phyloP scores from a whole-genome alignment of 2,113 vertebrate species.

The Hippocampus abdominalis region DNA sequence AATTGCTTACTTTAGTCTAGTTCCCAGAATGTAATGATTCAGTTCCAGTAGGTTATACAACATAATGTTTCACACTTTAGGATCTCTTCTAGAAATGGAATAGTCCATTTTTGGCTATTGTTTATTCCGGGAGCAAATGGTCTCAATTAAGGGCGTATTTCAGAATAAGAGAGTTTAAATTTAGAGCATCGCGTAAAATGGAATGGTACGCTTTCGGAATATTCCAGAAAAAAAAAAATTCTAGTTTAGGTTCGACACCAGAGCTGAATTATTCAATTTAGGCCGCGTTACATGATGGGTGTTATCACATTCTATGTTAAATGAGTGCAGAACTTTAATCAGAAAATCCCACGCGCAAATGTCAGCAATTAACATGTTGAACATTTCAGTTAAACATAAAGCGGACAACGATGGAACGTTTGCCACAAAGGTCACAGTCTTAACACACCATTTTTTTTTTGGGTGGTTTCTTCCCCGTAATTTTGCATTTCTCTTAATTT shows the following conservation, averaged over 20 bases:
- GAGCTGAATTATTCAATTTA: neutral
- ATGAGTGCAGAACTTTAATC: neutral
- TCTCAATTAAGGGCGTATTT: too few species aligned
- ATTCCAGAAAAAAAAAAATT: too few species aligned
- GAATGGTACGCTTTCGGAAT: neutral
- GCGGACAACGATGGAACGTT: neutral
- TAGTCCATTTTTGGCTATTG: too few species aligned
- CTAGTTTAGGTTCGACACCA: neutral
- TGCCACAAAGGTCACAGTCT: neutral
- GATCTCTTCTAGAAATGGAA: too few species aligned
- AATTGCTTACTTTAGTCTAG: neutral
- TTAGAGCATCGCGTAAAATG: neutral
- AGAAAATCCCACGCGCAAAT: neutral
- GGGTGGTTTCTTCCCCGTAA: neutral
- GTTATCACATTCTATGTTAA: neutral
- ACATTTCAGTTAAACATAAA: conserved; percentile 28
- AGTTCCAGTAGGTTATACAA: too few species aligned
- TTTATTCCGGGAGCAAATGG: too few species aligned
- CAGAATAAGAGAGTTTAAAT: too few species aligned
- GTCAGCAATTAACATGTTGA: conserved; percentile 20
- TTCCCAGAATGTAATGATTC: neutral
- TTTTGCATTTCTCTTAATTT: conserved; percentile 14
- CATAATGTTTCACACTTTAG: too few species aligned
- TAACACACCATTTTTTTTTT: neutral
- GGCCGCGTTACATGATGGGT: neutral